Conservation (phyloP, 2,113 vertebrate genomes). For the Hippoglossus stenolepis region DNA sequence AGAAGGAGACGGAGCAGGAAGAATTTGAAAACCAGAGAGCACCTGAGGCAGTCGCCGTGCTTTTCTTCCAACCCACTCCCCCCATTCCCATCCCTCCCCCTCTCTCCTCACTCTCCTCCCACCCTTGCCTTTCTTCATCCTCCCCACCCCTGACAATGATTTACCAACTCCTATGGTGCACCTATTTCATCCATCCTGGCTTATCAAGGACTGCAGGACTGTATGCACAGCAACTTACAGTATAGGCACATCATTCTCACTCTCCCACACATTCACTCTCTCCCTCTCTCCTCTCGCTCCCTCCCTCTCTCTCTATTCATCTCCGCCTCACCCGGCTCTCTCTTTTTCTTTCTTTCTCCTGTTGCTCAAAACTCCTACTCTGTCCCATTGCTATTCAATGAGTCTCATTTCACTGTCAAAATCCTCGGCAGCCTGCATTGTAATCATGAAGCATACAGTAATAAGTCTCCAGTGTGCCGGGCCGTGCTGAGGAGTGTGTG, state of each 20-base stretch:
- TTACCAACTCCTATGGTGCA: constrained; percentile 68
- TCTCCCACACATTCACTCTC: constrained; percentile 34
- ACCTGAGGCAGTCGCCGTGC: constrained; percentile 46
- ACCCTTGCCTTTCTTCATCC: constrained; percentile 27
- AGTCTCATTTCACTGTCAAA: constrained; percentile 64
- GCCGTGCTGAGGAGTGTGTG: constrained; percentile 6
- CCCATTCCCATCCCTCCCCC: background rate
- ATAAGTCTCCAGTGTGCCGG: constrained; percentile 45
- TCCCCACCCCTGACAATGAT: constrained; percentile 66
- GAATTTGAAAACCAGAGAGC: constrained; percentile 60
- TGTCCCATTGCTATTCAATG: constrained; percentile 64
- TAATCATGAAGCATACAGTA: constrained; percentile 55
- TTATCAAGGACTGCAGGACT: constrained; percentile 78
- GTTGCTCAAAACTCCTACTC: constrained; percentile 50
- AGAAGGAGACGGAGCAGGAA: constrained; percentile 49
- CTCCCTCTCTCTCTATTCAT: constrained; percentile 10
- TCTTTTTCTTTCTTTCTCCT: constrained; percentile 33
- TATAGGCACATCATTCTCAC: constrained; percentile 42
- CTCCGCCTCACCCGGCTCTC: background rate
- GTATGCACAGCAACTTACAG: constrained; percentile 69
- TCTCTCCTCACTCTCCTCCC: constrained; percentile 15
- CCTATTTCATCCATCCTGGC: constrained; percentile 65
- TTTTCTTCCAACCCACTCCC: constrained; percentile 20
- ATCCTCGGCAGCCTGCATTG: constrained; percentile 48
- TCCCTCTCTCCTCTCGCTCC: constrained; percentile 5